Conservation (phyloP, 2,113 vertebrate species). For the Sminthopsis crassicaudata region DNA sequence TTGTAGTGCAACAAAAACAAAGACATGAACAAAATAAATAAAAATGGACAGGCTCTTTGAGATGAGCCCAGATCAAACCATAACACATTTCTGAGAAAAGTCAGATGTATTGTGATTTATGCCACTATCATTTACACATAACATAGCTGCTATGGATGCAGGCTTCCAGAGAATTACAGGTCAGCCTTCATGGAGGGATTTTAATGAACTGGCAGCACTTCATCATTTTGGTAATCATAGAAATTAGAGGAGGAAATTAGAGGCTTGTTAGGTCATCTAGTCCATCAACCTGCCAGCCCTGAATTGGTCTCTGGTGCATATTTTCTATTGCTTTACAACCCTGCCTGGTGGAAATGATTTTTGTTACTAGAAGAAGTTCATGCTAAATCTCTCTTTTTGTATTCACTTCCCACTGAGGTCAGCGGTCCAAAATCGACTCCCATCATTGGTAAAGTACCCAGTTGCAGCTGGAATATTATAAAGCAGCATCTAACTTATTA, state of each 20-base stretch:
- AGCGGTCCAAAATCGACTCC: not conserved
- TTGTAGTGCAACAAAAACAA: not conserved
- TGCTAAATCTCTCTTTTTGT: not conserved
- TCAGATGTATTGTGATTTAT: accelerated
- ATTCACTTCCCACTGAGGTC: constrained; percentile 1
- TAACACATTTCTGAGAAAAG: not conserved
- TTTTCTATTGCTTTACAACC: not conserved
- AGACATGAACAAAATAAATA: not conserved
- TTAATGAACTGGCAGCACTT: constrained; percentile 29
- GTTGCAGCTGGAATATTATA: not conserved
- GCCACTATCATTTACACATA: not conserved
- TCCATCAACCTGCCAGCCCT: not conserved
- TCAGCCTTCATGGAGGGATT: constrained; percentile 40
- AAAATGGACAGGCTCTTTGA: not conserved
- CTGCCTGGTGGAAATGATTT: not conserved
- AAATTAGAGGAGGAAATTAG: constrained; percentile 32
- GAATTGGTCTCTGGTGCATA: accelerated
- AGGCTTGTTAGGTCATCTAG: not conserved
- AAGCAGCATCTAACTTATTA: not conserved
- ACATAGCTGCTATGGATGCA: not conserved
- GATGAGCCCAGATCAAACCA: not conserved
- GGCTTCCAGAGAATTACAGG: accelerated
- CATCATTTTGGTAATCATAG: constrained; percentile 49
- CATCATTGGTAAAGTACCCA: not conserved
- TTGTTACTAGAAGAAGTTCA: not conserved